phyloP scores from a whole-genome alignment of 2,113 vertebrate genomes.

The Centrocercus urophasianus region DNA sequence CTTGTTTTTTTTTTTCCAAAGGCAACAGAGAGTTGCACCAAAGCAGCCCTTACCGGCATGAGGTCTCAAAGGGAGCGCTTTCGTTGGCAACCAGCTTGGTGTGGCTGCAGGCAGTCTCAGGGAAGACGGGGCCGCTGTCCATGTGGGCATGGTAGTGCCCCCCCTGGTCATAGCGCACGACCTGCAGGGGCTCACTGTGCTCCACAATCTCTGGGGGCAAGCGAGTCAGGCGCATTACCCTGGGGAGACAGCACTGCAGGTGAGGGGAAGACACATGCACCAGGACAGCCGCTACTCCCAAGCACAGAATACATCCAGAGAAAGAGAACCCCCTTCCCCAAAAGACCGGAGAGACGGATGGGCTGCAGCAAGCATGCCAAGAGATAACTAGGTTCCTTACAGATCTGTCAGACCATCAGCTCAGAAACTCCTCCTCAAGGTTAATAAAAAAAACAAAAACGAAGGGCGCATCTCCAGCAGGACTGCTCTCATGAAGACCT shows the following conservation, averaged over 20 bases:
- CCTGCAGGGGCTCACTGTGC: slow-evolving; percentile 94
- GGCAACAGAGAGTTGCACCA: neutral
- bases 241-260: slow-evolving; percentile 57
- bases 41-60: slow-evolving; percentile 86
- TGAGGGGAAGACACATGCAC: neutral
- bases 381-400: slow-evolving; percentile 1
- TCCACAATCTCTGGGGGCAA: slow-evolving; percentile 89
- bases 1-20: neutral
- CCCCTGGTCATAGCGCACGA: slow-evolving; percentile 89
- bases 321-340: slow-evolving; percentile 48
- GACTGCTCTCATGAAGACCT: slow-evolving; percentile 31
- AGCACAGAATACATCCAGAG: neutral
- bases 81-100: slow-evolving; percentile 90
- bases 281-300: neutral
- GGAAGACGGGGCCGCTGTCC: slow-evolving; percentile 89
- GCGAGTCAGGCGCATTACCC: slow-evolving; percentile 90
- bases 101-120: slow-evolving; percentile 90
- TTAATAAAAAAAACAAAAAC: neutral
- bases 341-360: neutral
- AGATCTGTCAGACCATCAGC: neutral
- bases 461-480: slow-evolving; percentile 15
- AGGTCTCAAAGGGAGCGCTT: slow-evolving; percentile 87
- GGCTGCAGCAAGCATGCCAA: slow-evolving; percentile 28
- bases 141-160: slow-evolving; percentile 94
- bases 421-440: slow-evolving; percentile 20